Conservation (phyloP, 2,888 invertebrate species). For the Idaea dimidiata region DNA sequence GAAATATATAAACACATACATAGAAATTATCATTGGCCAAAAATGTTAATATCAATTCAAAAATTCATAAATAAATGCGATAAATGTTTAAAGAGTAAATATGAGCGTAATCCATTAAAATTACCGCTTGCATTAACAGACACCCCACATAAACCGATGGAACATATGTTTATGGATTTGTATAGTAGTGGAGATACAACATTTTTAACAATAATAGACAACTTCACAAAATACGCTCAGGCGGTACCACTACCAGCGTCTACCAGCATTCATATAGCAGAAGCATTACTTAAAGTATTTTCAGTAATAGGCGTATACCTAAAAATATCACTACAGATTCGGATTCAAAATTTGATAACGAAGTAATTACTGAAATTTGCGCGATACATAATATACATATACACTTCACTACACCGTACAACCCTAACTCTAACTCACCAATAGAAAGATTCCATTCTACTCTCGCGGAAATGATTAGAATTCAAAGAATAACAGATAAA, state of each 20-base stretch:
- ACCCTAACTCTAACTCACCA: conserved; percentile 29
- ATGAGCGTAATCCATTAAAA: conserved; percentile 3
- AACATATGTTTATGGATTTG: conserved; percentile 24
- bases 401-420: conserved; percentile 30
- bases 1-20: conserved; percentile 6
- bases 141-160: conserved; percentile 31
- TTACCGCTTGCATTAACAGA: background rate
- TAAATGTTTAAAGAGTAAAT: conserved; percentile 7
- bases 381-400: conserved; percentile 24
- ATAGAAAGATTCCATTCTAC: conserved; percentile 29
- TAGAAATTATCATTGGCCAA: background rate
- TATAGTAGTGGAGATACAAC: conserved; percentile 25
- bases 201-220: conserved; percentile 33
- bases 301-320: conserved; percentile 26
- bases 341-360: conserved; percentile 16
- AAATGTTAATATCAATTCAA: conserved; percentile 5
- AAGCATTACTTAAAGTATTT: conserved; percentile 25
- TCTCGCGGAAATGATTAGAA: conserved; percentile 24
- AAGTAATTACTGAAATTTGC: conserved; percentile 31
- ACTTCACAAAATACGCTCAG: conserved; percentile 34
- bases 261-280: conserved; percentile 28
- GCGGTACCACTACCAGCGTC: conserved; percentile 25
- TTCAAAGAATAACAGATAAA: conserved; percentile 30
- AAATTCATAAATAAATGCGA: conserved; percentile 30
- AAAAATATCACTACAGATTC: conserved; percentile 33